Evolutionary conservation across 2,888 invertebrate species (phyloP), one percentile per base, ranked within the genome.

Genomic region (Nomada flava): DNA sequence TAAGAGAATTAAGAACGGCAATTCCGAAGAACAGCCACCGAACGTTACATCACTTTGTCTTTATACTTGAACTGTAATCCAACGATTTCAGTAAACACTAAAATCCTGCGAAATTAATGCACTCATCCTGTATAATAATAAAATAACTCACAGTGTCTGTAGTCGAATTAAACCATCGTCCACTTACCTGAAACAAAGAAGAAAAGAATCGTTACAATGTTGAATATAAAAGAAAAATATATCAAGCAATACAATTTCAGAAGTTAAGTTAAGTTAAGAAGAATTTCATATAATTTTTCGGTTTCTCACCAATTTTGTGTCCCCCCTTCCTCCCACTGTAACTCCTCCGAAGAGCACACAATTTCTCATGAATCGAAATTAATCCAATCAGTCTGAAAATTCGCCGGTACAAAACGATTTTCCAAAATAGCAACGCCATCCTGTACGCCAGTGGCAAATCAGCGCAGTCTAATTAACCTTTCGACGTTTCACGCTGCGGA

Each of bases 381-480:
- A 11, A 57, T 13, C 23, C 26, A 20, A 26, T 4, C 57, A 11
- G 20, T 26, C 23, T 57, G 26, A 23, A 4, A 23, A 13, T 57
- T 26, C 20, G 26, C 10, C 57, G 13, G 18, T 18, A 18, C 18
- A n/a, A 62, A 55, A 60, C 53, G 64, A 77, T 71, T 64, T 72
- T 44, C 71, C 29, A 57, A 71, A 71, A 62, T 13, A 78, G 3
- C 44, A 23, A 13, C 15, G n/a, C 36, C 15, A 7, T 23, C n/a
- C 50, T 26, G 26, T 20, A 2, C 62, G 26, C n/a, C 68, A 53
- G 23, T 47, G 23, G 57, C 62, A 53, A 83, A 88, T 83, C 74
- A 78, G 74, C 76, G 72, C 52, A 52, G 70, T 64, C 79, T 87
- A 86, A 88, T 88, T 88, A 88, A 86, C 84, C 84, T 86, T 88